Evolutionary conservation across 35 echinoderm and acorn worm species (phyloP), one percentile per base, ranked within the genome.

Genomic region (Strongylocentrotus purpuratus): DNA sequence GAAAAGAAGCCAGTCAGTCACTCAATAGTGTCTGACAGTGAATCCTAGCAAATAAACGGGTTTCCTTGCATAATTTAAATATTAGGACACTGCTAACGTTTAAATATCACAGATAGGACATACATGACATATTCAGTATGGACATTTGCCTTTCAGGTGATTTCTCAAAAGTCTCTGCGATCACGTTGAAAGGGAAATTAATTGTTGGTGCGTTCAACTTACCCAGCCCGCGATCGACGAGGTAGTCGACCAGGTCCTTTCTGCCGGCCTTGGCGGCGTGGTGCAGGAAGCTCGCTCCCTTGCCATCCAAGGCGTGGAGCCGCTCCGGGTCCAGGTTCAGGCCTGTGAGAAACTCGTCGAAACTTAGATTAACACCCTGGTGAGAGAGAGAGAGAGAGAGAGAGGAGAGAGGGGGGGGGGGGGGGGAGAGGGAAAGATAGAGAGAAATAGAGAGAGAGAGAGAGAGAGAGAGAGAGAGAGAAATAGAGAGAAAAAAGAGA

Each of bases 281-380:
- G 78, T 97, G 96, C 2, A 95, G 18, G 14, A 97, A 85, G n/a
- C 55, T 95, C 20, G 94, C 96, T 20, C 94, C 94, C 85, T 95
- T 95, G 4, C 31, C 45, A 47, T 97, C 96, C 15, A 52, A 85
- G 31, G 48, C 71, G 15, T 97, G 78, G 31, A 95, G 3, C 8
- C n/a, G 31, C 61, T 93, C 94, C 31, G 96, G 95, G 9, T 95
- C 86, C 17, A 65, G 46, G 7, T 89, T 91, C 9, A 92, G 90
- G 4, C 59, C 32, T 31, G 90, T 88, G 4, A 97, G 85, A 86
- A 97, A 94, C 85, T 97, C 96, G 18, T 97, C 96, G 32, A 94
- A 94, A 48, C 90, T 95, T 46, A 89, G 86, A 8, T 95, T 46
- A 20, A 89, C 94, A 45, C 48, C 33, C 94, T 95, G 33, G 17